Percentiles rank a stretch among this genome's conserved stretches.
phyloP scores from a whole-genome alignment of 64 coral and sea anemone species.

The Actinia tenebrosa region DNA sequence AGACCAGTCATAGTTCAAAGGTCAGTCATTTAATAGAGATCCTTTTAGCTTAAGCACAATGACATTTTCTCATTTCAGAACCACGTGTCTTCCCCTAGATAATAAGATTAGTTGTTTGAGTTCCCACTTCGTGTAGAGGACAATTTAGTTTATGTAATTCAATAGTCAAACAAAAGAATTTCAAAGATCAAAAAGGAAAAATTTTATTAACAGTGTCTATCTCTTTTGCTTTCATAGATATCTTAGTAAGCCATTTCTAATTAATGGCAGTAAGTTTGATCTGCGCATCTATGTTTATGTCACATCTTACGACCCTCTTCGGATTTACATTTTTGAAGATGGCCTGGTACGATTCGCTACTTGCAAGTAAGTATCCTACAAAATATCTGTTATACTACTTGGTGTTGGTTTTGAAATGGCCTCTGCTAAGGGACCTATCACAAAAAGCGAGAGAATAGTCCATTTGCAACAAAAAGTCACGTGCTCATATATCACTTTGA shows the following conservation, averaged over 20 bases:
- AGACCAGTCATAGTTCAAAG: slow-evolving; percentile 96
- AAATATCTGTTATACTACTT: neutral
- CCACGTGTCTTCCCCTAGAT: too few species aligned
- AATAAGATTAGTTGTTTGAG: too few species aligned
- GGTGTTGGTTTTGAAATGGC: neutral
- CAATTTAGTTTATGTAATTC: too few species aligned
- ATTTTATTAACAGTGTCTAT: neutral
- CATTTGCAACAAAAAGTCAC: too few species aligned
- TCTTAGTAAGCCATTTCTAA: slow-evolving; percentile 92
- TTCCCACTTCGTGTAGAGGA: too few species aligned
- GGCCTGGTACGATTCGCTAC: slow-evolving; percentile 98
- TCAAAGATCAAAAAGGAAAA: too few species aligned
- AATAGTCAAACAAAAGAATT: too few species aligned
- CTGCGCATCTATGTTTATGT: slow-evolving; percentile 91
- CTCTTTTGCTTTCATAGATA: slow-evolving; percentile 33
- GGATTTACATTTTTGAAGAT: slow-evolving; percentile 98
- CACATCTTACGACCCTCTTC: slow-evolving; percentile 89
- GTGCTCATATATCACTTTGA: too few species aligned
- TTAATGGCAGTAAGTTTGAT: slow-evolving; percentile 98
- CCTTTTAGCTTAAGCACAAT: too few species aligned
- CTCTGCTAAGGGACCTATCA: too few species aligned
- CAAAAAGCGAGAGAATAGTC: too few species aligned
- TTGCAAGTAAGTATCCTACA: slow-evolving; percentile 65
- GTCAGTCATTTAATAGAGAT: slow-evolving; percentile 15
- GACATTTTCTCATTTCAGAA: neutral